These are phyloP conservation scores for Sorex maritimensis DNA, from an alignment of 2,797 vertebrate genomes.

Conservation along the genomic window DNA sequence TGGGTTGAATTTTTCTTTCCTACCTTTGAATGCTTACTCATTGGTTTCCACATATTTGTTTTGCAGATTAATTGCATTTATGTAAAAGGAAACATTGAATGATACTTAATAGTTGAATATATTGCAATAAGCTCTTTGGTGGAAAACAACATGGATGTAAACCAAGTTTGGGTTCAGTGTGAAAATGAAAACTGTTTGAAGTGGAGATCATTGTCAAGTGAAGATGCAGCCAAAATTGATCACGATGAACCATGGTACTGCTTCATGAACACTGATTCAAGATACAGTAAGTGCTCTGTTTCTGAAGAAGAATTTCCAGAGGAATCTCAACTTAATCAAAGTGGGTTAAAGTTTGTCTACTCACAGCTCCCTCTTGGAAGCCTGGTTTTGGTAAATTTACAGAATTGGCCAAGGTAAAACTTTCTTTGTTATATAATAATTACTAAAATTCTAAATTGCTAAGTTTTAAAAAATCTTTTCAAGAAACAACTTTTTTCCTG, in stretches of 20 bases:
- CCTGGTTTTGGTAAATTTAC: conserved; percentile 82
- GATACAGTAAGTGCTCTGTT: conserved; percentile 82
- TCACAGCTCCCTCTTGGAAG: conserved; percentile 86
- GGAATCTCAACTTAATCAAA: conserved; percentile 80
- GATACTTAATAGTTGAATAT: conserved; percentile 30
- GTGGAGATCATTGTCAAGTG: conserved; percentile 79
- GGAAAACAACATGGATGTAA: conserved; percentile 59
- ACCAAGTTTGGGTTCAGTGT: conserved; percentile 82
- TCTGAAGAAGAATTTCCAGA: conserved; percentile 85
- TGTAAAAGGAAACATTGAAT: conserved; percentile 47
- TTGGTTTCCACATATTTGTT: not conserved
- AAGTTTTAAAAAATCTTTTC: not conserved
- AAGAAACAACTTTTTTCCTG: not conserved
- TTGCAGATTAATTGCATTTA: conserved; percentile 72
- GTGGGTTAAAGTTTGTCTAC: conserved; percentile 81
- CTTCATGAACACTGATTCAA: conserved; percentile 76
- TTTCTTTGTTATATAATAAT: conserved; percentile 31
- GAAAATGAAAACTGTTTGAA: conserved; percentile 86
- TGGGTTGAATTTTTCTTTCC: conserved; percentile 21
- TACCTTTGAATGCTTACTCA: conserved; percentile 33
- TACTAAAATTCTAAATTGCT: conserved; percentile 37
- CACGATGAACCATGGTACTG: conserved; percentile 81
- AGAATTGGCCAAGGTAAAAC: conserved; percentile 84
- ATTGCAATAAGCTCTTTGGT: conserved; percentile 46
- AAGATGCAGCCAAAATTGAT: conserved; percentile 69